Conservation (phyloP, 1,140 invertebrate species). For the Drosophila lacteicornis region DNA sequence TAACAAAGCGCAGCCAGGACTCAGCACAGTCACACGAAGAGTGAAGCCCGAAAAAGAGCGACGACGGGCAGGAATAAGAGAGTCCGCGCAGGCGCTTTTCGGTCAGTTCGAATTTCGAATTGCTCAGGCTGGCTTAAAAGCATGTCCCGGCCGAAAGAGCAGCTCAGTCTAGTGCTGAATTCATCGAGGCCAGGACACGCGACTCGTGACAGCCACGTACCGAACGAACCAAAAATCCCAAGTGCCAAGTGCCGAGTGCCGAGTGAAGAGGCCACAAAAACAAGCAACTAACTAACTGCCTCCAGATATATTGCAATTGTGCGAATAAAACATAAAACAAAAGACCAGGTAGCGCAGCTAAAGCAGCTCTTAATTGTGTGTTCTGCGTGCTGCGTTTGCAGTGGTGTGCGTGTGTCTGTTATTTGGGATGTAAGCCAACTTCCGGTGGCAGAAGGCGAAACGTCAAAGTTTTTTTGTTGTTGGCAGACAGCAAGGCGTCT, state of each 20-base stretch:
- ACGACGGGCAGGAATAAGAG: neutral
- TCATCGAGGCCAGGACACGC: conserved; percentile 69
- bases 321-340: conserved; percentile 29
- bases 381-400: conserved; percentile 27
- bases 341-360: conserved; percentile 31
- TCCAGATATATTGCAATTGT: conserved; percentile 27
- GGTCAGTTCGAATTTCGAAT: conserved; percentile 52
- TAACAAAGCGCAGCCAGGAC: conserved; percentile 66
- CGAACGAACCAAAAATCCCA: conserved; percentile 23
- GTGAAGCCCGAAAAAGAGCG: conserved; percentile 18
- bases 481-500: conserved; percentile 75
- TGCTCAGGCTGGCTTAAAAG: conserved; percentile 55
- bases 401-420: conserved; percentile 27
- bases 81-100: conserved; percentile 45
- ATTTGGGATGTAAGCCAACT: conserved; percentile 50
- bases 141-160: conserved; percentile 66
- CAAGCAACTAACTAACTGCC: conserved; percentile 29
- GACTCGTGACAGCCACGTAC: conserved; percentile 21
- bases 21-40: conserved; percentile 47
- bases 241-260: conserved; percentile 57
- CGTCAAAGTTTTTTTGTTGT: conserved; percentile 63
- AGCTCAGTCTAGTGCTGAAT: conserved; percentile 81
- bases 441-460: conserved; percentile 50
- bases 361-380: conserved; percentile 16
- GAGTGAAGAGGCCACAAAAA: conserved; percentile 46